Base-by-base conservation (phyloP, 2,888 invertebrate species). In the Diarsia brunnea region DNA sequence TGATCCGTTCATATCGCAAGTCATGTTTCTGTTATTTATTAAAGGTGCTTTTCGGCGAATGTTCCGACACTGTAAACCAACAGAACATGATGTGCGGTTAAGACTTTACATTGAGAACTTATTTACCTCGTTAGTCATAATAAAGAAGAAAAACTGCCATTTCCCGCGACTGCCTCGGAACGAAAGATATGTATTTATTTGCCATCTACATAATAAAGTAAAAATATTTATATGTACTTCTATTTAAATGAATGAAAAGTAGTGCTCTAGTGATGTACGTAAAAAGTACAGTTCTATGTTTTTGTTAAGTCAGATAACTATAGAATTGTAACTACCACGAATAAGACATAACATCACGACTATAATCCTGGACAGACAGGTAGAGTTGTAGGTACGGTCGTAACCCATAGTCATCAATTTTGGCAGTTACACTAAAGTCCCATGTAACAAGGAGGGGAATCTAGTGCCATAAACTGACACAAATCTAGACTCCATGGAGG, bases 1-100 rank as follows among this genome's bases (percentile, higher is more conserved):
- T 77, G 47, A 53, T 38, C 11, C 19, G 3, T 19, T 10, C 19
- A 7, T 16, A 70, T n/a, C 4, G 70, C 73, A 47, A 84, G 65
- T 81, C 81, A 73, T 47, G 55, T 24, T 64, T 47, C 27, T 61
- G 73, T 84, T 69, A 79, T 79, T 79, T 66, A 61, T 83, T 66
- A 24, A 31, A 49, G 51, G 53, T 24, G 47, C 49, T 69, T 64
- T 82, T 60, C 21, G 49, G 47, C 1, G 14, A 63, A 58, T 63
- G 67, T 67, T 38, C 77, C 16, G 61, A 49, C 45, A 55, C 7
- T 61, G 21, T 49, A 43, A 67, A 67, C 14, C 67, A 51, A 67
- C 55, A 66, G 53, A 65, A 73, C n/a, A n/a, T 63, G 1, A 38
- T 55, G 14, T 53, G 16, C 19, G 43, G 60, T 78, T 65, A 65